Evolutionary conservation across 1,140 invertebrate genomes (phyloP).

Genomic region (Camponotus pennsylvanicus): DNA sequence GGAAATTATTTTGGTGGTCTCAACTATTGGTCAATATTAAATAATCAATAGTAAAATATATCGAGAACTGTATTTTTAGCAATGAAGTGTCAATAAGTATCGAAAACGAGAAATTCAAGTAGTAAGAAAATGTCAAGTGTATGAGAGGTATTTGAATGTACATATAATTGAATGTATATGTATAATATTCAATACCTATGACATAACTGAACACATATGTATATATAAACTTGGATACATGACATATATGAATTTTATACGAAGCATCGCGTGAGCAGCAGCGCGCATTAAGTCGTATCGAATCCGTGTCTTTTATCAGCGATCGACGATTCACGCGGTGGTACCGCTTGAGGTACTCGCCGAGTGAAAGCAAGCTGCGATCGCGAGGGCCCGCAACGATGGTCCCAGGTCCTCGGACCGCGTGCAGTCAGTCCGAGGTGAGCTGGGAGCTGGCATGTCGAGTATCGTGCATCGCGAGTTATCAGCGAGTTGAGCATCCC

Average conservation of each 20-base stretch:
- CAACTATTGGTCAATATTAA: neutral
- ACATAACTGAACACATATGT: neutral
- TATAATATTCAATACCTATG: slow-evolving; percentile 17
- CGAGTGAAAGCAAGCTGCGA: slow-evolving; percentile 82
- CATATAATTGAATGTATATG: neutral
- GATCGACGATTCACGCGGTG: slow-evolving; percentile 54
- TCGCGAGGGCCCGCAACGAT: slow-evolving; percentile 72
- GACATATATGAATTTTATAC: neutral
- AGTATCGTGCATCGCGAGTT: slow-evolving; percentile 77
- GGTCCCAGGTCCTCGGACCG: slow-evolving; percentile 68
- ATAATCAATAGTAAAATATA: neutral
- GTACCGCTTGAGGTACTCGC: slow-evolving; percentile 62
- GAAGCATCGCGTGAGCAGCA: slow-evolving; percentile 1
- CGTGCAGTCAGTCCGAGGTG: slow-evolving; percentile 84
- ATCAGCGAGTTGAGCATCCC: slow-evolving; percentile 64
- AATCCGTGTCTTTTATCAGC: slow-evolving; percentile 55
- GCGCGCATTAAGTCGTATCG: slow-evolving; percentile 14
- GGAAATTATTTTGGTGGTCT: neutral
- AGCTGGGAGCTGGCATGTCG: slow-evolving; percentile 82
- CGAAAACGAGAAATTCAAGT: neutral
- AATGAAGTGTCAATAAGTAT: neutral
- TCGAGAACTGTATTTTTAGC: neutral
- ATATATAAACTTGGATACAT: too few species aligned
- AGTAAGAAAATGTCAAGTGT: neutral
- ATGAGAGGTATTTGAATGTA: neutral